Evolutionary conservation across 2,888 invertebrate genomes (phyloP), one percentile per base, ranked within the genome.

Genomic region (Andrena praecox): DNA sequence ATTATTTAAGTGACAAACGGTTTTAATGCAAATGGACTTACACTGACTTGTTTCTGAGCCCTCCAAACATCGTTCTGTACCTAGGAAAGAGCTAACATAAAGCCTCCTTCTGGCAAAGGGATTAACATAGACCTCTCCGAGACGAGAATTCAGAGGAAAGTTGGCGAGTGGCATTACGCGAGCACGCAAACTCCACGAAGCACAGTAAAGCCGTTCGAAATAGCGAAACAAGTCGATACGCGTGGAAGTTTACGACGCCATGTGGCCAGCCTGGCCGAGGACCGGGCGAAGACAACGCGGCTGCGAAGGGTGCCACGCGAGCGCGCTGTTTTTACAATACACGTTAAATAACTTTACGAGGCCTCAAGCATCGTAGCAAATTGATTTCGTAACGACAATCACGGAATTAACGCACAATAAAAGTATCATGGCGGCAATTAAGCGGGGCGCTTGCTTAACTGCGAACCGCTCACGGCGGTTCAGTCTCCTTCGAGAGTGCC

Each of bases 361-460:
- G 84, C 77, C 80, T 68, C 85, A 77, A 85, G 88, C 87, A 90
- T 90, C 91, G 89, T 80, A 77, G 89, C 88, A 86, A 91, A 91
- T 89, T 91, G 90, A 90, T 91, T 90, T 86, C 85, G 86, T 89
- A 90, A 90, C 87, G 90, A 90, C 85, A 87, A 90, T 91, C 87
- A 82, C 80, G 82, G 87, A 90, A 89, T 91, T 91, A 89, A 90
- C 87, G 87, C 74, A 89, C 85, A 81, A 90, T 90, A 87, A 90
- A 89, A 88, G 86, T 88, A 90, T 90, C 85, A 85, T 80, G 85
- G 79, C 79, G 82, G 88, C 87, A 89, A 90, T 89, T 89, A 90
- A 87, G 87, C 78, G 74, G 77, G 76, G 86, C 85, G 82, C 79
- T 87, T 88, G 86, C 80, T 87, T 82, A 85, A 86, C 84, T 52